A percentile compares a stretch with the other conserved stretches of the same genome.
Conservation (phyloP, 37 sponge, comb jelly and placozoan species). For the Chondrilla cf. caribensis region DNA sequence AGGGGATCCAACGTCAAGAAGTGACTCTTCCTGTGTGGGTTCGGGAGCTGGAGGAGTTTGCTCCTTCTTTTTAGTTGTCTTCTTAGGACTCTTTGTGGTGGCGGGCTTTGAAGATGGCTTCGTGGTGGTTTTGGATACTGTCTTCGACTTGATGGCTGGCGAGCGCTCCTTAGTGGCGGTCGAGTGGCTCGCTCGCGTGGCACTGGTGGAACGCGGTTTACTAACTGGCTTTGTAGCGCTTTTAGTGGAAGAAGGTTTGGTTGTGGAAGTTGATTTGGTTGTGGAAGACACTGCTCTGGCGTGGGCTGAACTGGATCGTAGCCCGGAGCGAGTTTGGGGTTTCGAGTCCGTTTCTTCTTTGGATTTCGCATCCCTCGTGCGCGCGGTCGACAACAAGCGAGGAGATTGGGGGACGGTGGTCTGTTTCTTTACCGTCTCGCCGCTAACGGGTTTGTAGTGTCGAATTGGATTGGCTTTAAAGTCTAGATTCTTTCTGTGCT, state of each 20-base stretch:
- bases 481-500: slow-evolving; percentile 16
- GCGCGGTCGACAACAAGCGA: background rate
- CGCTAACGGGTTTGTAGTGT: background rate
- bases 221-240: background rate
- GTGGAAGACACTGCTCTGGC: background rate
- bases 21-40: background rate
- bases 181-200: background rate
- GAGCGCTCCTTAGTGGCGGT: slow-evolving; percentile 14
- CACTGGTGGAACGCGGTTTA: background rate
- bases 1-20: background rate
- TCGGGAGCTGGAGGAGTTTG: background rate
- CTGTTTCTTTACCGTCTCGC: background rate
- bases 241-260: background rate
- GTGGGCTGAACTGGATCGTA: slow-evolving; percentile 8
- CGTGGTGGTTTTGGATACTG: background rate
- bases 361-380: background rate
- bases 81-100: too few relatives aligned
- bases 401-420: background rate
- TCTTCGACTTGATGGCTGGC: background rate
- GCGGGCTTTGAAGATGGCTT: background rate
- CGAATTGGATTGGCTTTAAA: slow-evolving; percentile 16
- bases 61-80: background rate
- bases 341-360: background rate
- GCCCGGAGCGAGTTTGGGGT: background rate
- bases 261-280: background rate